Evolutionary conservation across 2,888 invertebrate species (phyloP), one percentile per base, ranked within the genome.

Genomic region (Thera obeliscata): DNA sequence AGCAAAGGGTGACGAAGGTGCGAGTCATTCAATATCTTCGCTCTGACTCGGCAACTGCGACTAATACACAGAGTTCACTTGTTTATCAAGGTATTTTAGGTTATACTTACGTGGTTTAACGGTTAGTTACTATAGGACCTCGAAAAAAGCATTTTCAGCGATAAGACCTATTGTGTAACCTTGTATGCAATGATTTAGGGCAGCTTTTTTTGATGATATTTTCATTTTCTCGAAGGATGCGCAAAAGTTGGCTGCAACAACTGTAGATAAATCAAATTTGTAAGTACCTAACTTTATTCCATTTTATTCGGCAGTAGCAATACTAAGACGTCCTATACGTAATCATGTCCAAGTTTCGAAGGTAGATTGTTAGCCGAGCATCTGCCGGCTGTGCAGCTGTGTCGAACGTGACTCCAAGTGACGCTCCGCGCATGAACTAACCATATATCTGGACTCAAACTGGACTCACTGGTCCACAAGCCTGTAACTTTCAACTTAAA

Each of bases 1-100:
- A 85, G 80, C 79, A 73, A 74, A 83, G 81, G 82, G 81, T 87
- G 85, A 86, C 87, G 83, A 80, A 78, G 84, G 79, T 74, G 74
- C 71, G 78, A 82, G 81, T 81, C 84, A 81, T 80, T 81, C 76
- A 72, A 71, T 56, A 81, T 78, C 79, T 78, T 71, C 69, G 63
- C 66, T 78, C 79, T 82, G 82, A 82, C 81, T 82, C 79, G 75
- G 77, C 77, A 77, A 70, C 68, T 65, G 59, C 50, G 35, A 22
- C 59, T 69, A 69, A 69, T 65, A 54, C 64, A 60, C 22, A 12
- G 52, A 46, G 61, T 67, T 70, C 52, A 67, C 66, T 67, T 62
- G 49, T 43, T 62, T 64, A 68, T 7, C 9, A 11, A 41, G 43
- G 11, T n/a, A 52, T 22, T 54, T 11, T 33, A 60, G 33, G 8